Evolutionary conservation across 35 echinoderm and acorn worm genomes (phyloP).

Genomic region (Apostichopus japonicus): DNA sequence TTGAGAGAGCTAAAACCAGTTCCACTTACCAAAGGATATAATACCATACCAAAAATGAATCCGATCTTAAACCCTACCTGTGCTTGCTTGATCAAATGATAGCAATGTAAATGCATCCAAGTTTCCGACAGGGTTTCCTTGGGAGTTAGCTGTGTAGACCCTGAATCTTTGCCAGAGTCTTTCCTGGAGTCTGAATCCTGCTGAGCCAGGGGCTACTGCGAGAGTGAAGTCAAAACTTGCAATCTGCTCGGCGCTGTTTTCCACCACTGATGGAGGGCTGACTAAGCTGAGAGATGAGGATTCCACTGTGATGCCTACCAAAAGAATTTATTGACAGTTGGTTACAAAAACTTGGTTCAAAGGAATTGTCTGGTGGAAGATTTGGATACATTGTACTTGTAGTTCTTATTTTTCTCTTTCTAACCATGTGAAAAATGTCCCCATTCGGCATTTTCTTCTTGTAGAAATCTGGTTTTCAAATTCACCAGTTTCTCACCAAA

Average conservation of each 20-base stretch:
- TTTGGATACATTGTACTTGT: background rate
- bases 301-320: slow-evolving; percentile 24
- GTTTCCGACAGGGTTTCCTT: background rate
- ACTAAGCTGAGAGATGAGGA: background rate
- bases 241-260: background rate
- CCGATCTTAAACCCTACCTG: background rate
- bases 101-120: background rate
- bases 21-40: background rate
- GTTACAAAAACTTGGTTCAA: background rate
- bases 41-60: background rate
- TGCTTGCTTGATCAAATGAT: slow-evolving; percentile 9
- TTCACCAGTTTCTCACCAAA: background rate
- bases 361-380: too few species aligned
- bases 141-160: slow-evolving; percentile 21
- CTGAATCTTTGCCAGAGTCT: slow-evolving; percentile 3
- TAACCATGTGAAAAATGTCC: too few species aligned
- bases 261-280: background rate
- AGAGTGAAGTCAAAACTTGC: slow-evolving; percentile 17
- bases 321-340: background rate
- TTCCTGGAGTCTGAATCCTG: background rate
- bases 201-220: background rate
- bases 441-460: too few species aligned
- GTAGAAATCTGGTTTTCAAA: too few species aligned
- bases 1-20: too few species aligned
- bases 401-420: background rate